Evolutionary conservation across 2,797 vertebrate species (phyloP).

Genomic region (Pogonophryne albipinna): DNA sequence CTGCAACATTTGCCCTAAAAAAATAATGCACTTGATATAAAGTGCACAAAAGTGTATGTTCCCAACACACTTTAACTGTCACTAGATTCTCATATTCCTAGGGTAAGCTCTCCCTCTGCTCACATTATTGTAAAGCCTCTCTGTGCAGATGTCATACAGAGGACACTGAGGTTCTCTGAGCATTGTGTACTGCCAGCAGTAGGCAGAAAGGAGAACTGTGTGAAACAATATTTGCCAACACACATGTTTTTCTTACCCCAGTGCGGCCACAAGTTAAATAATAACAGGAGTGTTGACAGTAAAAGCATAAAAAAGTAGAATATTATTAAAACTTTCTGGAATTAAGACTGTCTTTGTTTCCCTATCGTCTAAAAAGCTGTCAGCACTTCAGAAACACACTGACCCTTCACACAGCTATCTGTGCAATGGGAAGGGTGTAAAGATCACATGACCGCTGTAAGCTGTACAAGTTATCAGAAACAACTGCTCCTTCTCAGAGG

Average conservation of each 20-base stretch:
- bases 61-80: not conserved
- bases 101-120: slow-evolving; percentile 3
- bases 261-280: slow-evolving; percentile 1
- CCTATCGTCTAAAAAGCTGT: not conserved
- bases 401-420: slow-evolving; percentile 41
- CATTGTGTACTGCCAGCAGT: slow-evolving; percentile 13
- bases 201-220: not conserved
- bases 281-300: not conserved
- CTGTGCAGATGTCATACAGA: slow-evolving; percentile 46
- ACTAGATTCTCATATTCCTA: not conserved
- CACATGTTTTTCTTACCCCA: not conserved
- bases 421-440: slow-evolving; percentile 8
- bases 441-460: slow-evolving; percentile 24
- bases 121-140: slow-evolving; percentile 34
- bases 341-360: not conserved
- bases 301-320: not conserved
- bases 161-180: not conserved
- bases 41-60: not conserved
- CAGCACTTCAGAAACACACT: slow-evolving; percentile 5
- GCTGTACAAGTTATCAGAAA: slow-evolving; percentile 14
- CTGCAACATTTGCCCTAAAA: slow-evolving; percentile 9
- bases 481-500: slow-evolving; percentile 11
- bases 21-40: not conserved
- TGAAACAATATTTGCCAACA: not conserved
- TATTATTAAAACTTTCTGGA: not conserved